Base-by-base conservation (phyloP, 2,888 invertebrate species). In the Petrolisthes manimaculis region DNA sequence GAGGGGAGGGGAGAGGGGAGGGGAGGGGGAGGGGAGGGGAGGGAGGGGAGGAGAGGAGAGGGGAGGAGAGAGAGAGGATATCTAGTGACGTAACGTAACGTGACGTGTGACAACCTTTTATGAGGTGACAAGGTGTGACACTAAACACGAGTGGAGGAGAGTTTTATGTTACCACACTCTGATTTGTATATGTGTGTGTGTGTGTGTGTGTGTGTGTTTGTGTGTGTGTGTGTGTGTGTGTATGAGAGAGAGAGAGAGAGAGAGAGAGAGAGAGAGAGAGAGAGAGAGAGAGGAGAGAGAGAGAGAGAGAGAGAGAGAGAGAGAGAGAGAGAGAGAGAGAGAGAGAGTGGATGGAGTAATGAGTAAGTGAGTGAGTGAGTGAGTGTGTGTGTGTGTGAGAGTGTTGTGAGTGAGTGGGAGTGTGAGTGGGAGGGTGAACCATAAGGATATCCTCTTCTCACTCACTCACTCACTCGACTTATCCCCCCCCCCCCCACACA, bases 321-420 rank as follows among this genome's bases (percentile, higher is more conserved):
- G 80, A 54, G 5, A 67, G 82, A 51, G 21, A 24, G 61, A 8
- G 61, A 61, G 56, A 2, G 24, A 53, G 54, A 37, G 51, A 51
- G 53, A n/a, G 51, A 14, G 56, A 24, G 51, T 9, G n/a, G 54
- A 51, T 3, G 37, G 54, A 54, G 8, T 6, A 21, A 54, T 5
- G 53, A 81, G 61, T 21, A n/a, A n/a, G 81, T 37, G 51, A 82
- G 82, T 6, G 37, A 5, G 69, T 37, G 82, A 78, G 75, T 24
- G 56, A 21, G 24, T 5, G 53, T 24, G 53, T 61, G 55, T 61
- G 21, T 14, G n/a, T 71, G 3, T 55, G 24, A 24, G n/a, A n/a
- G 24, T 8, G 24, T 8, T 12, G 75, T 6, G n/a, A 75, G 75
- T 6, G 75, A 78, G 53, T 5, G 56, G 55, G 56, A 18, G 55